A percentile compares a stretch with the other conserved stretches of the same genome.
These are phyloP conservation scores for Cactoblastis cactorum DNA, from an alignment of 2,888 invertebrate species.

Conservation along the genomic window DNA sequence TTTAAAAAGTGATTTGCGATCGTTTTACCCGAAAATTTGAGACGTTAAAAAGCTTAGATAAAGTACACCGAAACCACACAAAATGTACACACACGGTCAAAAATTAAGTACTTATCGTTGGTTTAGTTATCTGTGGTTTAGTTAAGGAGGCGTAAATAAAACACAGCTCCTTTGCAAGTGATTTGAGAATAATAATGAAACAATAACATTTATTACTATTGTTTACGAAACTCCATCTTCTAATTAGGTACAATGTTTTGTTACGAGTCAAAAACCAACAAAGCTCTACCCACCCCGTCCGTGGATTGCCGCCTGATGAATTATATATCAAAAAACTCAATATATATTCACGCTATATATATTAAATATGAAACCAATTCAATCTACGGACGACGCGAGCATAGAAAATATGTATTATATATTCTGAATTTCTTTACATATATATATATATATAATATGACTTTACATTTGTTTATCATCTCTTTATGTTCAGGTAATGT, in stretches of 20 bases:
- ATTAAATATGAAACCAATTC: background rate
- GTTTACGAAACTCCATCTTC: slow-evolving; percentile 67
- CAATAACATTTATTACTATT: slow-evolving; percentile 78
- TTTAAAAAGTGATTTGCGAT: too few relatives aligned
- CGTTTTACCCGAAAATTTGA: too few relatives aligned
- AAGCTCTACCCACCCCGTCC: slow-evolving; percentile 54
- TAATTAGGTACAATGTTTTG: slow-evolving; percentile 76
- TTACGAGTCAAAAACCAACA: slow-evolving; percentile 70
- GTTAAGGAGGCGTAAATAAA: slow-evolving; percentile 47
- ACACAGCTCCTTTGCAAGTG: slow-evolving; percentile 72
- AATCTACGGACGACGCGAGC: slow-evolving; percentile 45
- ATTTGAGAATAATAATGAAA: slow-evolving; percentile 77
- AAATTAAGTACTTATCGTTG: too few relatives aligned
- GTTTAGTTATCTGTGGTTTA: too few relatives aligned
- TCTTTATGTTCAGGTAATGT: slow-evolving; percentile 72
- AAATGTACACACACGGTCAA: too few relatives aligned
- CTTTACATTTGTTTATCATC: slow-evolving; percentile 63
- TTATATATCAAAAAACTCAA: slow-evolving; percentile 21
- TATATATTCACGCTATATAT: slow-evolving; percentile 8
- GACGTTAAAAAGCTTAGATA: too few relatives aligned
- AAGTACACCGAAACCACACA: too few relatives aligned
- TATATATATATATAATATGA: too few relatives aligned
- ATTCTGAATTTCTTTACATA: slow-evolving; percentile 66
- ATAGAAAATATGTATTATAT: slow-evolving; percentile 67
- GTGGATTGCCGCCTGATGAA: slow-evolving; percentile 28